Base-by-base conservation (phyloP, 2,797 vertebrate genomes). In the Anisognathus igniventris region DNA sequence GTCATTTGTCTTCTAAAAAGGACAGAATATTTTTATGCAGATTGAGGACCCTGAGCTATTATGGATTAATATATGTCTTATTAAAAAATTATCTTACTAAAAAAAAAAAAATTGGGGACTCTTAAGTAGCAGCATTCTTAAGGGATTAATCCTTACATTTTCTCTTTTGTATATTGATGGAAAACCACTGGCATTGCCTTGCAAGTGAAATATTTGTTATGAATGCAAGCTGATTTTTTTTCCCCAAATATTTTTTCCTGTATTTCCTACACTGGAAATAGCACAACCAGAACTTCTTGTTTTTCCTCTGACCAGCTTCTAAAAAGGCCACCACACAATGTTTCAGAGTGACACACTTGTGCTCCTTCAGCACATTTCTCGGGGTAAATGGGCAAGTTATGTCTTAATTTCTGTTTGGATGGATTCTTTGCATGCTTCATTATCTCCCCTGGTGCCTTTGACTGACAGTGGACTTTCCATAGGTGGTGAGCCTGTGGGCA, bases 221-320 rank as follows among this genome's bases (percentile, higher is more conserved):
- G 4, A 9, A 50, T 47, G 31, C 6, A 31, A 37, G 12, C 8
- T 33, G 14, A 62, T 42, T 8, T 1, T 18, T 73, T 35, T 9
- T 9, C 0, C 1, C 13, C 2, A 1, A 33, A 18, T 58, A 21
- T 37, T 14, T 81, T 71, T 75, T 37, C 4, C 16, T 58, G 1
- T 79, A 12, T 75, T 50, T 60, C 20, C 23, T 48, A 4, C 19
- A 4, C 30, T 47, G 44, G 33, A 93, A 85, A 64, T 33, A 48
- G 8, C 7, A 37, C 5, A 6, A 84, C 10, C 10, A 44, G 48
- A 64, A 27, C 30, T 57, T 53, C 66, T 54, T 58, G 3, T 37
- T 88, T 92, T 14, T 58, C 31, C 33, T 77, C 56, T 61, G 15
- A 81, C 7, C 21, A 4, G 1, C 18, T 62, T 62, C 10, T 44